Conservation (phyloP, 2,888 invertebrate genomes). For the Lysandra bellargus region DNA sequence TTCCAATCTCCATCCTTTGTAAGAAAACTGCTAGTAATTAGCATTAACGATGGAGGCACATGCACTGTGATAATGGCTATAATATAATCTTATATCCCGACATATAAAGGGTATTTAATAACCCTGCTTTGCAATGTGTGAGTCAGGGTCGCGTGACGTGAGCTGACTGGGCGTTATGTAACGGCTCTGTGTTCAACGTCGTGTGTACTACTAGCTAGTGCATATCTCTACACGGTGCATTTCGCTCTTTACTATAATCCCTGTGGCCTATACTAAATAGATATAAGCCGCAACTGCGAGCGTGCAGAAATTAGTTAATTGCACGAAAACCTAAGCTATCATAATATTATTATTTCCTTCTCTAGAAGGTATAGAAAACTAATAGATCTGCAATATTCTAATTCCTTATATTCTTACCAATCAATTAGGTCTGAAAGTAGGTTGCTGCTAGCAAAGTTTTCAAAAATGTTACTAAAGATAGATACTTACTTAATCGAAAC, state of each 20-base stretch:
- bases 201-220: not conserved
- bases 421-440: too few species aligned
- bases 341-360: too few species aligned
- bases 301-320: not conserved
- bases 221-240: not conserved
- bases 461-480: too few species aligned
- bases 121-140: not conserved
- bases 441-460: too few species aligned
- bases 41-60: not conserved
- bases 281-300: not conserved
- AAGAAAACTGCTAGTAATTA: not conserved
- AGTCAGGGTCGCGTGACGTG: slow-evolving; percentile 7
- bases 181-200: not conserved
- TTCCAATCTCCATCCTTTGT: not conserved
- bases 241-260: not conserved
- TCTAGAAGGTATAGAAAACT: too few species aligned
- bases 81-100: not conserved
- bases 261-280: not conserved
- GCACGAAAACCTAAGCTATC: too few species aligned
- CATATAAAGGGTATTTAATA: not conserved
- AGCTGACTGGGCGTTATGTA: not conserved
- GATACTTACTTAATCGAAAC: too few species aligned
- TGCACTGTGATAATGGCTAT: not conserved
- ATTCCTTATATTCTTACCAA: too few species aligned
- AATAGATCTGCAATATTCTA: too few species aligned